Conservation (phyloP, 2,113 vertebrate species). For the Dasyornis broadbenti region DNA sequence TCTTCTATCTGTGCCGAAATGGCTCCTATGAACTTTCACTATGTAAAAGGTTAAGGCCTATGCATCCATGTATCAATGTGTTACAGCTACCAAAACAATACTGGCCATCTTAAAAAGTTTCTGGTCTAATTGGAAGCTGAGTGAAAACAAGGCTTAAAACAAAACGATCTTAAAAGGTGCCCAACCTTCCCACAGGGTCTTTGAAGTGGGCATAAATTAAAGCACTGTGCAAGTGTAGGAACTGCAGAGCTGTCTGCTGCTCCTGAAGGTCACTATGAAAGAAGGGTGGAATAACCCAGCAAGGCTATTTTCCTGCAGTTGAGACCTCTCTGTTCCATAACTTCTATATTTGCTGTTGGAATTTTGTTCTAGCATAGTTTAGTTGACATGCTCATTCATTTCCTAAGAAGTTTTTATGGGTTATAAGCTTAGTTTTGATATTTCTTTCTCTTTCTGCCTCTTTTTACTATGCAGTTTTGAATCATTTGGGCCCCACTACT, state of each 20-base stretch:
- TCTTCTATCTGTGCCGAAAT: neutral
- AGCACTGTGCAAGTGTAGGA: neutral
- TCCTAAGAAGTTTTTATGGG: neutral
- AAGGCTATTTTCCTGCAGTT: neutral
- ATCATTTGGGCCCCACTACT: neutral
- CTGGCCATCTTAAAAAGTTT: neutral
- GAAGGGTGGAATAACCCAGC: neutral
- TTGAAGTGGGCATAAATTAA: neutral
- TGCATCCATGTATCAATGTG: too few relatives aligned
- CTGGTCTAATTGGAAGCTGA: neutral
- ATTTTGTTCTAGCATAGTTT: neutral
- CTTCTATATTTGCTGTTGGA: neutral
- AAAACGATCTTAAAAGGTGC: neutral
- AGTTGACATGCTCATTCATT: neutral
- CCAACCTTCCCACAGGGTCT: neutral
- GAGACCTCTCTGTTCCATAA: neutral
- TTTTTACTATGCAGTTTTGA: neutral
- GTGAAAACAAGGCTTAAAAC: neutral
- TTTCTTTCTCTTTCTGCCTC: neutral
- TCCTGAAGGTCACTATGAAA: neutral
- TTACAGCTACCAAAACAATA: neutral
- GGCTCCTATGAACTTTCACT: neutral
- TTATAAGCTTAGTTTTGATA: neutral
- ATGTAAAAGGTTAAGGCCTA: rapidly evolving
- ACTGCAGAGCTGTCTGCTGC: neutral